phyloP scores from a whole-genome alignment of 1,140 invertebrate genomes.

The Cephus cinctus region DNA sequence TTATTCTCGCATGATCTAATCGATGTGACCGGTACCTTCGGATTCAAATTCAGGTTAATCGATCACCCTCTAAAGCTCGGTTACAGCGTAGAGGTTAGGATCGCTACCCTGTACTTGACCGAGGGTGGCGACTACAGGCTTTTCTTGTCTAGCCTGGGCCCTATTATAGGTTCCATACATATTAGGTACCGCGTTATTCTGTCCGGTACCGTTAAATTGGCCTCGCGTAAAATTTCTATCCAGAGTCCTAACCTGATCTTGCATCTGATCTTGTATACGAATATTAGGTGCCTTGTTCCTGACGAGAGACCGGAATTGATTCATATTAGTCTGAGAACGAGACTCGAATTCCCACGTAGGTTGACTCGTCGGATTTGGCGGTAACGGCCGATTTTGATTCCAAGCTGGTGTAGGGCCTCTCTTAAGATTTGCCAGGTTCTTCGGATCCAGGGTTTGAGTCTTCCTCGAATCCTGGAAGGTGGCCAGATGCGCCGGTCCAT shows the following conservation, averaged over 20 bases:
- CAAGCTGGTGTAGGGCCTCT: slow-evolving; percentile 47
- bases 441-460: slow-evolving; percentile 52
- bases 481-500: slow-evolving; percentile 48
- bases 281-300: slow-evolving; percentile 48
- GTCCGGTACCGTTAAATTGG: slow-evolving; percentile 44
- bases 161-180: slow-evolving; percentile 55
- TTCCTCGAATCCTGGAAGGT: slow-evolving; percentile 53
- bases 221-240: slow-evolving; percentile 50
- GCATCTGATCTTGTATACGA: slow-evolving; percentile 49
- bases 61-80: slow-evolving; percentile 42
- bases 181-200: slow-evolving; percentile 49
- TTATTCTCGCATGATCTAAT: not conserved
- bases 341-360: slow-evolving; percentile 52
- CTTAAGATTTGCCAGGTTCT: slow-evolving; percentile 50
- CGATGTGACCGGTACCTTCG: not conserved
- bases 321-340: slow-evolving; percentile 53
- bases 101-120: slow-evolving; percentile 54
- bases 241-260: slow-evolving; percentile 51
- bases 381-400: slow-evolving; percentile 50
- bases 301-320: slow-evolving; percentile 52
- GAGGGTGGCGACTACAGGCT: slow-evolving; percentile 45
- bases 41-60: not conserved
- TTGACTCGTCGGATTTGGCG: slow-evolving; percentile 41
- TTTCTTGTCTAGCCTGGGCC: slow-evolving; percentile 46
- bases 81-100: slow-evolving; percentile 54